A percentile compares a stretch with the other conserved stretches of the same genome.
These are phyloP conservation scores for Pangasius krempfi DNA, from an alignment of 2,797 vertebrate genomes.

Conservation along the genomic window DNA sequence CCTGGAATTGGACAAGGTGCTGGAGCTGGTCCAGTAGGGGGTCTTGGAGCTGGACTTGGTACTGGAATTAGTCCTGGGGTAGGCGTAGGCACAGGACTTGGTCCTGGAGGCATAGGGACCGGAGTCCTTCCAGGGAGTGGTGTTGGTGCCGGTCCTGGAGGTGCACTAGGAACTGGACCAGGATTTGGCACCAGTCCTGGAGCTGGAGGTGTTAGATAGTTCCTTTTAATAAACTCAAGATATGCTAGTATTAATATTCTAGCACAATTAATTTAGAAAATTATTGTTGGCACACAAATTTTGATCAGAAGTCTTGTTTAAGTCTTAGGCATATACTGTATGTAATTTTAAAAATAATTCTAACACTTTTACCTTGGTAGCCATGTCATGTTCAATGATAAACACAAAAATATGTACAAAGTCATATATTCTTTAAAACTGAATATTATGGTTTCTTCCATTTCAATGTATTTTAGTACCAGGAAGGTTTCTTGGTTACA, in stretches of 20 bases:
- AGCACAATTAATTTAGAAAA: background rate
- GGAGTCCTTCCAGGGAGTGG: constrained; percentile 49
- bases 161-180: constrained; percentile 60
- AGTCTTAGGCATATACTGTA: background rate
- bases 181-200: constrained; percentile 66
- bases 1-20: constrained; percentile 52
- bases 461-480: constrained; percentile 4
- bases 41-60: constrained; percentile 53
- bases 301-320: background rate
- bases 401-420: background rate
- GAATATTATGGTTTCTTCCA: background rate
- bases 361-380: background rate
- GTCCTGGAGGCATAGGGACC: constrained; percentile 50
- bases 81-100: constrained; percentile 51
- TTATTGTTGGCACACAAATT: background rate
- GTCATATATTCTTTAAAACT: background rate
- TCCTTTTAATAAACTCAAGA: background rate
- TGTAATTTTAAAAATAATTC: background rate
- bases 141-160: constrained; percentile 33
- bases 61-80: constrained; percentile 51
- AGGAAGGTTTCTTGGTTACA: constrained; percentile 50
- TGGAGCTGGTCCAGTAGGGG: constrained; percentile 49
- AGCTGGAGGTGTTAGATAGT: constrained; percentile 61
- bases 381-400: no score
- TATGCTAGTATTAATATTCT: background rate